Base-by-base conservation (phyloP, 2,113 vertebrate species). In the Tamias sibiricus region DNA sequence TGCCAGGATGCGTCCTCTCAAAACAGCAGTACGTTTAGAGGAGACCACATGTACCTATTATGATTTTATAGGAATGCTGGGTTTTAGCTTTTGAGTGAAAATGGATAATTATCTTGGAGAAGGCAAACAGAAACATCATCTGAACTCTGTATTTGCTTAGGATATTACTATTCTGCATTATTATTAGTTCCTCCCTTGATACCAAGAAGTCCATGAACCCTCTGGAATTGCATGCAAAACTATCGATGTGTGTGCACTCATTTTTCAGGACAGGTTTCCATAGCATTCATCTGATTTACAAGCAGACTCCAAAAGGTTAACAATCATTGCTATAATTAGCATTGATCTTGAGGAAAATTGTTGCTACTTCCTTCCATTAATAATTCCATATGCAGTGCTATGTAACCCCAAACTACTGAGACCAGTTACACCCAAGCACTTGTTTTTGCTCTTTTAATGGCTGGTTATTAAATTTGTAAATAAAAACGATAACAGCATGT, bases 1-100 rank as follows among this genome's bases (percentile, higher is more conserved):
- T 19, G 17, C 74, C 35, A 9, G 52, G 9, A 26, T n/a, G 4
- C 77, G 24, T 37, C 32, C 26, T 30, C 40, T 44, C 1, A 80
- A 40, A 87, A 72, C 7, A 57, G 44, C 32, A 10, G 13, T 35
- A 40, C 4, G 81, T 19, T 90, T 77, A 57, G 26, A 90, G 59
- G n/a, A 87, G 9, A 59, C 40, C 81, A 49, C 14, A 59, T 35
- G 37, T 0, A 71, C 20, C n/a, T 49, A 49, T 44, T 57, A 42
- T 2, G 5, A 44, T 83, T 92, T 95, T 88, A 47, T 28, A 91
- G 57, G 68, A 79, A 91, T 9, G 64, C 44, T 40, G 40, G 1
- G 24, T n/a, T 87, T 95, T 81, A 37, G 28, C 32, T 89, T 90
- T 89, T 49, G 57, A 97, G n/a, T 64, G 69, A 92, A 71, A 90